A percentile compares a stretch with the other conserved stretches of the same genome.
phyloP scores from a whole-genome alignment of 2,888 invertebrate genomes.

The Pollenia angustigena region DNA sequence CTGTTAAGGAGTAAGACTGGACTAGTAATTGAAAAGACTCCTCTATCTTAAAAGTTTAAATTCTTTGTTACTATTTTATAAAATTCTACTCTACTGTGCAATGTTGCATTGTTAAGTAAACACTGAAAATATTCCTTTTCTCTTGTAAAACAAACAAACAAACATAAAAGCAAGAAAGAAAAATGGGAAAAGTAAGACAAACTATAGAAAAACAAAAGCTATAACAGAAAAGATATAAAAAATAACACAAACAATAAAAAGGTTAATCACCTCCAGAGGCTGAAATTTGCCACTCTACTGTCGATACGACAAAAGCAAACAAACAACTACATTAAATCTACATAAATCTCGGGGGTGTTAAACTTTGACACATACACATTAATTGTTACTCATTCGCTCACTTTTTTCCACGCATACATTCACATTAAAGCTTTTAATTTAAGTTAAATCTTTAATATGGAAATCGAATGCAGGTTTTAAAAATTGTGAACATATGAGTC shows the following conservation, averaged over 20 bases:
- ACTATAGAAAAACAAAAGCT: slow-evolving; percentile 23
- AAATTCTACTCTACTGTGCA: no score
- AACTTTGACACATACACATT: neutral
- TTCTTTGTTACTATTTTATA: no score
- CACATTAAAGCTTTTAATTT: no score
- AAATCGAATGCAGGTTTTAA: no score
- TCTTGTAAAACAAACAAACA: neutral
- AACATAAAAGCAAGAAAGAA: slow-evolving; percentile 38
- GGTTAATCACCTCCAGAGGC: slow-evolving; percentile 66
- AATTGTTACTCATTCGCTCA: neutral
- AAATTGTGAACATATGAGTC: no score
- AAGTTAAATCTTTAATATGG: no score
- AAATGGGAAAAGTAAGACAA: slow-evolving; percentile 1
- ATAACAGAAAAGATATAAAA: slow-evolving; percentile 20
- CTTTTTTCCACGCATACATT: neutral
- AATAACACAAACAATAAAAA: slow-evolving; percentile 37
- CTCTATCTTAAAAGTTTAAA: no score
- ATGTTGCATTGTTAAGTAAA: slow-evolving; percentile 9
- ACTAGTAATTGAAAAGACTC: no score
- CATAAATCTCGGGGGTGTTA: slow-evolving; percentile 45
- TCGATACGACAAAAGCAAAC: neutral
- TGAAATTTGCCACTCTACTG: slow-evolving; percentile 8
- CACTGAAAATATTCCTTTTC: slow-evolving; percentile 10
- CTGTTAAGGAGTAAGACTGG: no score
- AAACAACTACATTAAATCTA: slow-evolving; percentile 21